Evolutionary conservation across 2,113 vertebrate genomes (phyloP), one percentile per base, ranked within the genome.

Genomic region (Craseonycteris thonglongyai): DNA sequence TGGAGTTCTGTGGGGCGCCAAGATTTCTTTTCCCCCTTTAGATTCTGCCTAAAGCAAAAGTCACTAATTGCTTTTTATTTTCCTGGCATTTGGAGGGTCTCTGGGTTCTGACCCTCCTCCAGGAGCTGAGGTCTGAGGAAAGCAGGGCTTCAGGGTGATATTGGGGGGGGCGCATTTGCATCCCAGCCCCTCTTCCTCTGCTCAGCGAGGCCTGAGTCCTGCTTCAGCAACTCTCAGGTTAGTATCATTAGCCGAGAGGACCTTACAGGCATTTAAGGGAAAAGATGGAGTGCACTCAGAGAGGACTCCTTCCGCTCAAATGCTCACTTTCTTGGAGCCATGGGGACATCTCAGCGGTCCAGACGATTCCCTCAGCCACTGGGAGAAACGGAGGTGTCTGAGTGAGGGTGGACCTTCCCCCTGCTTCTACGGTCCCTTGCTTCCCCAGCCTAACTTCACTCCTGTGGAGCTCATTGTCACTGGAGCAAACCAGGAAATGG

Each of bases 1-100:
- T n/a, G 51, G 89, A 49, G 87, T 58, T 95, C 38, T 68, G n/a
- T 3, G n/a, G 56, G 58, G 51, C 56, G 90, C 82, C 63, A 82
- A 84, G 90, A 49, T 82, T 95, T 58, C 63, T 93, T 95, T 83
- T 88, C 38, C 75, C 90, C 38, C 69, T 87, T 47, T 63, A 74
- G 88, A 79, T 49, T 88, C 42, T 45, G 72, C 87, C 88, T 63
- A 47, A n/a, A 90, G 85, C 59, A 19, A 63, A 81, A 87, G 33
- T 40, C 76, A 54, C 54, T 65, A 66, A 90, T 88, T 92, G 83
- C 76, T 81, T 90, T 90, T 66, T 59, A 21, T 72, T 87, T 96
- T 88, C 79, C 90, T 68, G 84, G 88, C 66, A 72, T 74, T 61
- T 35, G 63, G 26, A 40, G 65, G 61, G 9, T 86, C 74, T 79